These are phyloP conservation scores for Cirrhinus mrigala DNA, from an alignment of 2,797 vertebrate genomes.

Conservation along the genomic window DNA sequence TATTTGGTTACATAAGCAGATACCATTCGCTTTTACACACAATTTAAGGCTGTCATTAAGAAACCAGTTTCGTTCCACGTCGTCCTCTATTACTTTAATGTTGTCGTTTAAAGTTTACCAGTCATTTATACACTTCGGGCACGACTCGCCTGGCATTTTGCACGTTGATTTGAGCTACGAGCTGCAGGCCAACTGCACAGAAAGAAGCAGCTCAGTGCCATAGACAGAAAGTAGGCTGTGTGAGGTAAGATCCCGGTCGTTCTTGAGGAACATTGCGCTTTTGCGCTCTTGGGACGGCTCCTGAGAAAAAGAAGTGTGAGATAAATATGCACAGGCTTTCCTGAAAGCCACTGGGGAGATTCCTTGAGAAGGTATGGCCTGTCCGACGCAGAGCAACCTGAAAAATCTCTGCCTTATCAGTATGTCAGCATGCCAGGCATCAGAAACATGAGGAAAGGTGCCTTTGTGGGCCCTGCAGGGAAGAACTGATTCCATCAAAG, in stretches of 20 bases:
- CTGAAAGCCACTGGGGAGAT: constrained; percentile 46
- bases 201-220: not conserved
- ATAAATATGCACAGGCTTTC: constrained; percentile 44
- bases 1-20: constrained; percentile 41
- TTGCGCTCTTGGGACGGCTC: constrained; percentile 13
- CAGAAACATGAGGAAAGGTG: constrained; percentile 21
- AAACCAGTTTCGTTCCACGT: not conserved
- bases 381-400: constrained; percentile 49
- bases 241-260: constrained; percentile 20
- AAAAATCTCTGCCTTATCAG: constrained; percentile 38
- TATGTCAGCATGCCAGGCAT: constrained; percentile 25
- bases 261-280: constrained; percentile 3
- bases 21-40: not conserved
- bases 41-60: not conserved
- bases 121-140: constrained; percentile 1
- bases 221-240: constrained; percentile 21
- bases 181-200: constrained; percentile 10
- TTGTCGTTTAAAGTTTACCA: constrained; percentile 18
- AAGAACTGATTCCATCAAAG: not conserved
- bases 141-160: not conserved
- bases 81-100: constrained; percentile 20
- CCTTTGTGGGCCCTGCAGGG: not conserved
- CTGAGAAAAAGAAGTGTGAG: constrained; percentile 25
- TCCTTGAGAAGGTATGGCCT: constrained; percentile 43
- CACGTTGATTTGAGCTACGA: not conserved